phyloP scores from a whole-genome alignment of 2,113 vertebrate species.

The Coreoperca whiteheadi region DNA sequence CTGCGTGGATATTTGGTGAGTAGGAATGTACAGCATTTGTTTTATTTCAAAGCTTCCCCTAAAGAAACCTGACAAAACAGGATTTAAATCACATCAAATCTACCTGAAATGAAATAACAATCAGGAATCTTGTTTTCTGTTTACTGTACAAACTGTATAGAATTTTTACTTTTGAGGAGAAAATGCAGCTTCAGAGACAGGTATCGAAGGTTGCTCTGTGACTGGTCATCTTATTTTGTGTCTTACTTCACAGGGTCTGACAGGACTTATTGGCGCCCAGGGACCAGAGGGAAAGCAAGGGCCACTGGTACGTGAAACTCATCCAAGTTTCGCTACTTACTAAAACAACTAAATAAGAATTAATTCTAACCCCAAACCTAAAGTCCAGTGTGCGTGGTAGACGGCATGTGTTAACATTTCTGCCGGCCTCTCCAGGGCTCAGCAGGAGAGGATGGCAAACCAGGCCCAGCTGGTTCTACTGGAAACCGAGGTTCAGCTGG shows the following conservation, averaged over 20 bases:
- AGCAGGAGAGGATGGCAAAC: constrained; percentile 94
- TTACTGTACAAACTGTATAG: background rate
- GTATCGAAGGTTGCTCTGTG: background rate
- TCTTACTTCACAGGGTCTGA: constrained; percentile 87
- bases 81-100: background rate
- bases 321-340: background rate
- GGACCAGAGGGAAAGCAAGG: constrained; percentile 96
- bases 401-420: background rate
- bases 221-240: background rate
- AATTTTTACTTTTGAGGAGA: background rate
- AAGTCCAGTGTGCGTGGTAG: background rate
- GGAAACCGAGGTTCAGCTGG: constrained; percentile 92
- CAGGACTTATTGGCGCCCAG: constrained; percentile 91
- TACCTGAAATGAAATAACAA: background rate
- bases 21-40: background rate
- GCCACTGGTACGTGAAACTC: constrained; percentile 86
- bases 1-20: background rate
- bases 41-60: background rate
- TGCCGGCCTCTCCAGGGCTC: constrained; percentile 83
- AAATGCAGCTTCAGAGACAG: background rate
- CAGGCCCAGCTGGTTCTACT: constrained; percentile 89
- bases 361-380: background rate
- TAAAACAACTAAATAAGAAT: background rate
- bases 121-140: background rate
- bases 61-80: background rate